Evolutionary conservation across 2,797 vertebrate genomes (phyloP).

Genomic region (Telmatherina bonti): DNA sequence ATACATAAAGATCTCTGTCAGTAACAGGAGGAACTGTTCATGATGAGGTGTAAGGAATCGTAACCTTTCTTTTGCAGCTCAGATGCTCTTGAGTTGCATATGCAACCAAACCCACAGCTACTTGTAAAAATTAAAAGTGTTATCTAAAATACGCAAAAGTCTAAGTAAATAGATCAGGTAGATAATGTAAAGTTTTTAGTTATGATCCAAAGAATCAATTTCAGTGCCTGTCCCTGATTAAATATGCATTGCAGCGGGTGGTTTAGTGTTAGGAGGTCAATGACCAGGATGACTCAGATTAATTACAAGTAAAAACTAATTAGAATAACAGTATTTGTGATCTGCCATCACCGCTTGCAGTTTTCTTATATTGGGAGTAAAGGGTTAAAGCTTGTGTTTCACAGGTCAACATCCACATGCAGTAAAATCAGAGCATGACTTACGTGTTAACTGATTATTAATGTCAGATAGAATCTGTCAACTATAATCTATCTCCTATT

Average conservation of each 20-base stretch:
- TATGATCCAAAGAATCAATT: constrained; percentile 17
- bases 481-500: no score
- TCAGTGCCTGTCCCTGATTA: constrained; percentile 25
- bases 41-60: constrained; percentile 8
- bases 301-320: constrained; percentile 45
- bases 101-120: not conserved
- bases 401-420: constrained; percentile 24
- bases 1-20: constrained; percentile 30
- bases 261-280: constrained; percentile 42
- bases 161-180: not conserved
- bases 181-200: not conserved
- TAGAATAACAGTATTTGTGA: constrained; percentile 31
- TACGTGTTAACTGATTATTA: constrained; percentile 2
- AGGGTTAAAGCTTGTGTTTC: constrained; percentile 19
- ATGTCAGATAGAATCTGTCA: not conserved
- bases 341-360: constrained; percentile 25
- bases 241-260: constrained; percentile 20
- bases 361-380: constrained; percentile 37
- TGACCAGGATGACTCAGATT: constrained; percentile 23
- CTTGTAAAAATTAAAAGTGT: not conserved
- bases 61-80: not conserved
- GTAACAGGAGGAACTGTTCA: constrained; percentile 6
- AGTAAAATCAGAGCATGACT: not conserved
- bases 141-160: constrained; percentile 5
- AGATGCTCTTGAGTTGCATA: constrained; percentile 12